phyloP scores from a whole-genome alignment of 2,113 vertebrate genomes.

The Glareola pratincola region DNA sequence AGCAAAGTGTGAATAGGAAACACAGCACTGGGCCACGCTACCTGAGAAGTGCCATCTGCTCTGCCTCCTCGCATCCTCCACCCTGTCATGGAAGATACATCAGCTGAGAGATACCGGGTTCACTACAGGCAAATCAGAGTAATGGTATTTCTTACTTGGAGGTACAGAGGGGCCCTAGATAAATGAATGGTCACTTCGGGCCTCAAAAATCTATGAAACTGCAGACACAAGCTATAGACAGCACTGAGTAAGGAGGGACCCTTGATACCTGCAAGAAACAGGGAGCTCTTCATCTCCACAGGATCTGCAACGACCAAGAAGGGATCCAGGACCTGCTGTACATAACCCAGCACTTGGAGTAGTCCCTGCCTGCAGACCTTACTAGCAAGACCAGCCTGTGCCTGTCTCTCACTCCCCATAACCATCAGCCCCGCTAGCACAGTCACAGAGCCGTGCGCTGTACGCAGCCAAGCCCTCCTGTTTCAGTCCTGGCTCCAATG shows the following conservation, averaged over 20 bases:
- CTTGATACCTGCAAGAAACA: neutral
- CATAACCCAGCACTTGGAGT: neutral
- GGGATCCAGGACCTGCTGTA: neutral
- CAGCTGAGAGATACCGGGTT: neutral
- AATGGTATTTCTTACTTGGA: neutral
- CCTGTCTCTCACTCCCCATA: neutral
- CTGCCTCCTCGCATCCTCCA: neutral
- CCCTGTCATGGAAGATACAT: neutral
- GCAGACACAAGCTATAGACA: neutral
- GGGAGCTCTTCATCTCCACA: neutral
- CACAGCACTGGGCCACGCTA: neutral
- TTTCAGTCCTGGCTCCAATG: neutral
- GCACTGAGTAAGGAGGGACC: neutral
- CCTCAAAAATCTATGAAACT: neutral
- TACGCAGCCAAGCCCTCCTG: neutral
- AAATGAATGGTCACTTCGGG: neutral
- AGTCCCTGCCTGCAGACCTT: neutral
- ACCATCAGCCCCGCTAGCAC: neutral
- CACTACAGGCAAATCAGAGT: neutral
- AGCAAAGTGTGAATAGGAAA: neutral
- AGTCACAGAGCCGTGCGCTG: neutral
- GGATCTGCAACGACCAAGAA: neutral
- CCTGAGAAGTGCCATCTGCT: neutral
- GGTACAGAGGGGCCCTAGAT: neutral
- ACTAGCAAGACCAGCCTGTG: neutral